Evolutionary conservation across 2,113 vertebrate species (phyloP), one percentile per base, ranked within the genome.

Genomic region (Mustela lutreola): DNA sequence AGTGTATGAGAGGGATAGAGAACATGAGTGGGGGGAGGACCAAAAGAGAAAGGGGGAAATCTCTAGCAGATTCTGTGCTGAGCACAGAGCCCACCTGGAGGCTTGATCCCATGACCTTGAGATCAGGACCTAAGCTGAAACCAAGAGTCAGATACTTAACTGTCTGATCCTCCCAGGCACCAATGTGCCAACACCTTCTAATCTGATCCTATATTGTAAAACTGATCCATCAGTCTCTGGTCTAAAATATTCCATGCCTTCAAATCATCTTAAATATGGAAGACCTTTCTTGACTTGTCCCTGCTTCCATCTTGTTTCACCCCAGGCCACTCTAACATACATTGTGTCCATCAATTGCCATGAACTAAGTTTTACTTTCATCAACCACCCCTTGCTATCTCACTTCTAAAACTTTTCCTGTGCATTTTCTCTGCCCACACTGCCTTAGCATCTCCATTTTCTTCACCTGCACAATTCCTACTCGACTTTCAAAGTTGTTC

Each of bases 231-330:
- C 42, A 62, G 15, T 60, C 73, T n/a, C 45, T 83, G 18, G 33
- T 4, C 94, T 89, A 78, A 53, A 67, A 62, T 48, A 58, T 33
- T 26, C 42, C 58, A 26, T 63, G 15, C 33, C 24, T 84, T 19
- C 50, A 56, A 84, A 39, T 58, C 22, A 7, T 91, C 33, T 87
- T 89, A 82, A 80, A 75, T 62, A 60, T 60, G 33, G 50, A 80
- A 50, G 22, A 7, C 5, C 7, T 2, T 91, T 56, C 58, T 26
- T 62, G n/a, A 22, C 53, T 93, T 48, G 3, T n/a, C 48, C 24
- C 16, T 56, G 19, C 10, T 81, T 82, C 53, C 3, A 1, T 50
- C 1, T 58, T 56, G 42, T 58, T 80, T 90, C 12, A 42, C 33
- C 24, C 58, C n/a, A 81, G 31, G 5, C 14, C 53, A 60, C 53